Evolutionary conservation across 2,113 vertebrate genomes (phyloP), one percentile per base, ranked within the genome.

Genomic region (Labeo rohita): DNA sequence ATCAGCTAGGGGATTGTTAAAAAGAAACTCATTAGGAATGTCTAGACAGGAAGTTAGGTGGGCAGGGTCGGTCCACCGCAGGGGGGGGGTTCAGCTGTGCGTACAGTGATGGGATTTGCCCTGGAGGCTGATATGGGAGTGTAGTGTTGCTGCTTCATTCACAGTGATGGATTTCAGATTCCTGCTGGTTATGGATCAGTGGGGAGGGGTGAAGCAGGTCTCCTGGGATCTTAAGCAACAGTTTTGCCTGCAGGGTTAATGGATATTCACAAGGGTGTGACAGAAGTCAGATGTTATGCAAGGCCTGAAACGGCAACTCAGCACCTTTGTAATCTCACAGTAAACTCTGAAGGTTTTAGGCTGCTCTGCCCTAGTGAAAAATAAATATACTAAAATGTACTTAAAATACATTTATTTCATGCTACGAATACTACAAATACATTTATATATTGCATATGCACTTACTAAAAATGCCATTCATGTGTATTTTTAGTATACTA

Each of bases 11-110:
- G 72, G 59, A 86, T 90, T 90, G 88, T 92, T 95, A 94, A 94
- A 91, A 89, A 93, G 90, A 89, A 90, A 90, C 91, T 94, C 91
- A 90, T 93, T 93, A 90, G 89, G 87, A 86, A 90, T 85, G 93
- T 94, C 93, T 94, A 93, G 94, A 93, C 93, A 94, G 93, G 93
- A 94, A 95, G 91, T 70, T 28, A 86, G 80, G 80, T 85, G 63
- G 84, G 61, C 28, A 68, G 75, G 43, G 66, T 45, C 5, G 34
- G 13, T 72, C 65, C 68, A 74, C 65, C 2, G 63, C 79, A 82
- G 52, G 79, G 47, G 79, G 47, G 78, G 28, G 28, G 78, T 66
- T 84, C 47, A 23, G 16, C 39, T 65, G 39, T 82, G 39, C 2
- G 7, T 50, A 36, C 8, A 34, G 50, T 28, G 21, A 59, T 39